phyloP scores from a whole-genome alignment of 2,113 vertebrate genomes.

The Serinus canaria region DNA sequence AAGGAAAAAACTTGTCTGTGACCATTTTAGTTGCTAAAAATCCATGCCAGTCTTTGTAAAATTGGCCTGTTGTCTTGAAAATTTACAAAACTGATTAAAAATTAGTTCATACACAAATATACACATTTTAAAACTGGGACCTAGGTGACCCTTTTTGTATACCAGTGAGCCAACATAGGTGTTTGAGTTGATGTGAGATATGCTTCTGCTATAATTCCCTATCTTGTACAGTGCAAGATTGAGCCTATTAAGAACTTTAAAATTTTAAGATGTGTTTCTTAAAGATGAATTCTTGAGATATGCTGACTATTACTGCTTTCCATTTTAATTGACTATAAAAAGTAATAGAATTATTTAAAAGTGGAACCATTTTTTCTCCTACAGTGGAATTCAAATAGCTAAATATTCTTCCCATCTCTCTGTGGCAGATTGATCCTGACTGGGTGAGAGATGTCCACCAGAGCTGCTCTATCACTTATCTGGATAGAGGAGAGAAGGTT shows the following conservation, averaged over 20 bases:
- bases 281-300: not conserved
- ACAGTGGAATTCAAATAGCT: not conserved
- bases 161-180: not conserved
- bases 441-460: not conserved
- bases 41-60: not conserved
- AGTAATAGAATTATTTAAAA: not conserved
- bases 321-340: slow-evolving; percentile 14
- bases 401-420: not conserved
- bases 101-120: not conserved
- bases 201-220: not conserved
- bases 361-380: not conserved
- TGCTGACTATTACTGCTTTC: not conserved
- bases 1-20: not conserved
- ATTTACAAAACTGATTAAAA: not conserved
- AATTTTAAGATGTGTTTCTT: not conserved
- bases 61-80: not conserved
- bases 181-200: not conserved
- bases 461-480: not conserved
- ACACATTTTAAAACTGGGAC: not conserved
- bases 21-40: not conserved
- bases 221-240: not conserved
- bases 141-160: not conserved
- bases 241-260: not conserved
- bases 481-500: not conserved
- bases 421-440: not conserved